Evolutionary conservation across 2,888 invertebrate species (phyloP).

Genomic region (Leptothorax acervorum): DNA sequence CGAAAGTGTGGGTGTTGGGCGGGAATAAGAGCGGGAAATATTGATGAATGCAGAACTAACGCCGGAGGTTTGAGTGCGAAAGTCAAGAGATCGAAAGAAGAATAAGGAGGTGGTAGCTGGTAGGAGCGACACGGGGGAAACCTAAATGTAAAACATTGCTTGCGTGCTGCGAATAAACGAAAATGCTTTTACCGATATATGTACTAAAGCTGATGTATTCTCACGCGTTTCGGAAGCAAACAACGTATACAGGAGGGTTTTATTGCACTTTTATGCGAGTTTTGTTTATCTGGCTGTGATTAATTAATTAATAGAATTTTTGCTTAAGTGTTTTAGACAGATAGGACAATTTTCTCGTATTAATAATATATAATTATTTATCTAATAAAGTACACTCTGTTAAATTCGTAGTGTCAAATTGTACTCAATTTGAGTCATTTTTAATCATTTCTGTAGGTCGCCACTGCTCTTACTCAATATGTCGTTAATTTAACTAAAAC

Average conservation of each 20-base stretch:
- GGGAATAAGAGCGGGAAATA: constrained; percentile 30
- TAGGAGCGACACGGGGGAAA: background rate
- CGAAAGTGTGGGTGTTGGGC: background rate
- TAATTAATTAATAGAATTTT: background rate
- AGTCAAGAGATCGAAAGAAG: constrained; percentile 19
- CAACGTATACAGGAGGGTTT: too few relatives aligned
- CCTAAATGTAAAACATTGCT: constrained; percentile 19
- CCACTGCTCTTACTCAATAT: too few relatives aligned
- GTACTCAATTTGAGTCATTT: too few relatives aligned
- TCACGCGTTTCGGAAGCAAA: background rate
- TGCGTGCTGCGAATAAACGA: background rate
- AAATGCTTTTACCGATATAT: constrained; percentile 28
- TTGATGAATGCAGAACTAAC: constrained; percentile 30
- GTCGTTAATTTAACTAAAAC: too few relatives aligned
- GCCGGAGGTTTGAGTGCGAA: background rate
- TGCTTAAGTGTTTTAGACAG: background rate
- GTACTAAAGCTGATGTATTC: constrained; percentile 1
- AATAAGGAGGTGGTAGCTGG: background rate
- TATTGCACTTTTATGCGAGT: background rate
- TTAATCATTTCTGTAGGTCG: too few relatives aligned
- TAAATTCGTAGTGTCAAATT: too few relatives aligned
- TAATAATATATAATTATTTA: background rate
- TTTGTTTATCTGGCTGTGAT: background rate
- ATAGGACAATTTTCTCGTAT: background rate
- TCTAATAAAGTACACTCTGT: background rate